phyloP scores from a whole-genome alignment of 2,797 vertebrate genomes.

The Takifugu ocellatus region DNA sequence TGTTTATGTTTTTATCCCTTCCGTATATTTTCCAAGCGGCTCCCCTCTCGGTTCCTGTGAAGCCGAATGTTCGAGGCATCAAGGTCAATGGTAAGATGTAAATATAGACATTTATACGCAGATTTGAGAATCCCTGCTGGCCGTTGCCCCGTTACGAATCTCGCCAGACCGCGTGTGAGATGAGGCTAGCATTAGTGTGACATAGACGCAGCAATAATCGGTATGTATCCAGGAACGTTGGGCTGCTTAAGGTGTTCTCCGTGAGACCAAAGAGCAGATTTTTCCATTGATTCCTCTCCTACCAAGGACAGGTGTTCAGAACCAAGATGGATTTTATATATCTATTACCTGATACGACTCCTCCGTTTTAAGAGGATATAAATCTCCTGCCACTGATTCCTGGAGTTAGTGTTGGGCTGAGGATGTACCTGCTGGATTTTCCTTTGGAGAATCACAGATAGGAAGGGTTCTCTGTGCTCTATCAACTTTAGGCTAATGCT shows the following conservation, averaged over 20 bases:
- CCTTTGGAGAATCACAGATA: conserved; percentile 43
- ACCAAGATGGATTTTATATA: conserved; percentile 79
- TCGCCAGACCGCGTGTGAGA: too few relatives aligned
- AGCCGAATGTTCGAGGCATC: conserved; percentile 33
- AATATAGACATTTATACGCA: too few relatives aligned
- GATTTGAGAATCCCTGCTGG: too few relatives aligned
- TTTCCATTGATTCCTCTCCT: conserved; percentile 68
- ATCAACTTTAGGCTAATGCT: conserved; percentile 58
- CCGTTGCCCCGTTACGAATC: too few relatives aligned
- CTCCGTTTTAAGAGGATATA: conserved; percentile 72
- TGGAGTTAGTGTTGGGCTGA: conserved; percentile 47
- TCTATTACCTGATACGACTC: conserved; percentile 78
- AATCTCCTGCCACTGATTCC: conserved; percentile 77
- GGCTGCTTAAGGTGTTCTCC: conserved; percentile 29
- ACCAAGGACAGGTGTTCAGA: conserved; percentile 73
- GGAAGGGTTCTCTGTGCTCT: conserved; percentile 50
- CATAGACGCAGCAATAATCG: too few relatives aligned
- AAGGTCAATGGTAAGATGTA: conserved; percentile 35
- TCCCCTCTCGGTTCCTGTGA: conserved; percentile 43
- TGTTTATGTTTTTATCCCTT: conserved; percentile 21
- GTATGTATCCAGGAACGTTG: not conserved
- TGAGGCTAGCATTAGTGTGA: too few relatives aligned
- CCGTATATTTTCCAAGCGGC: conserved; percentile 4
- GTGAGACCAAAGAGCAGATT: conserved; percentile 60
- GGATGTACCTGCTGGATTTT: conserved; percentile 64